Evolutionary conservation across 2,113 vertebrate genomes (phyloP), one percentile per base, ranked within the genome.

Genomic region (Chloropsis hardwickii): DNA sequence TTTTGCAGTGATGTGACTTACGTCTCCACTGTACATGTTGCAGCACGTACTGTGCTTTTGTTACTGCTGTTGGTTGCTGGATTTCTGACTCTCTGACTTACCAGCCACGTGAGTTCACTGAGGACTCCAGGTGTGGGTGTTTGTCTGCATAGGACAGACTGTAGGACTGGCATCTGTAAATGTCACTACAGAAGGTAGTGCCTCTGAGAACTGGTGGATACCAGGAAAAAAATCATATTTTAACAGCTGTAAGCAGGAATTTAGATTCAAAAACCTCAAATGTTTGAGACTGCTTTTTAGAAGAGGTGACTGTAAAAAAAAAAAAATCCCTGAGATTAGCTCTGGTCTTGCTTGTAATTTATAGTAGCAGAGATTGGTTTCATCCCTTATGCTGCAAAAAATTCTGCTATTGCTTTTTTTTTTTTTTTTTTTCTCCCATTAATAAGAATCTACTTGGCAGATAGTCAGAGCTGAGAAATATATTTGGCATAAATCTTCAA

Each of bases 21-120:
- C 2, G 23, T 70, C 54, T n/a, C 15, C 37, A 12, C 3, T 27
- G 51, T 72, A 31, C 0, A 0, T 54, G 72, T 56, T 21, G 47
- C 61, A 60, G 48, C 42, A 4, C 1, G 25, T 24, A 2, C 5
- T 16, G 29, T 67, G 44, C 51, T 74, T 86, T 40, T 9, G 9
- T 23, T 57, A 18, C 40, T 33, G 40, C 45, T 65, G 20, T 57
- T 50, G 18, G 20, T 24, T 56, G 50, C 66, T 51, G 39, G 47
- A 62, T 33, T 58, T 78, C 61, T n/a, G 44, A 64, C 47, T 66
- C 27, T 47, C 47, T 22, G 64, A 3, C 19, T 64, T 56, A 48
- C 24, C 53, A 18, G 50, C 35, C 48, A 42, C 0, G 0, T 16
- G 40, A 23, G 65, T 37, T 50, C 10, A 2, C 7, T 40, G 37